These are phyloP conservation scores for Hirtodrosophila trivittata DNA, from an alignment of 2,888 invertebrate species.

Conservation along the genomic window DNA sequence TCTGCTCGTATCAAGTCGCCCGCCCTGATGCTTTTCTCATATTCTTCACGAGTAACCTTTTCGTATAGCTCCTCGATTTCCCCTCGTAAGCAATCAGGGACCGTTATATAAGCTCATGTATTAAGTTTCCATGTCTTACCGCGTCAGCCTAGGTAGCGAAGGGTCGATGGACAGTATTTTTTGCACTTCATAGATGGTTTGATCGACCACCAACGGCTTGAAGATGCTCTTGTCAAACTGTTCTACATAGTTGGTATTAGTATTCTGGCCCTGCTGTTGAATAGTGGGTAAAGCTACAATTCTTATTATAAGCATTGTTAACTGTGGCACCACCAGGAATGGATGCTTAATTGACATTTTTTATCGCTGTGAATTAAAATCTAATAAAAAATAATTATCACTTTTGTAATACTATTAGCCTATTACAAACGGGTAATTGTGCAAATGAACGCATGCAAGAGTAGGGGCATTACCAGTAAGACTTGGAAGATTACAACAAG, in stretches of 20 bases:
- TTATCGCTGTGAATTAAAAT: no score
- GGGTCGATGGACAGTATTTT: conserved; percentile 82
- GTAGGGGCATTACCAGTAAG: no score
- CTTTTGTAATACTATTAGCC: no score
- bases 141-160: conserved; percentile 81
- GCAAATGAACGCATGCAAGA: no score
- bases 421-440: no score
- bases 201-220: conserved; percentile 78
- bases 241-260: conserved; percentile 49
- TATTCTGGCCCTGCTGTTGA: conserved; percentile 34
- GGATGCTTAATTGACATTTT: background rate
- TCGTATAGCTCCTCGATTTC: conserved; percentile 84
- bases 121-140: conserved; percentile 59
- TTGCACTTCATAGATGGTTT: conserved; percentile 83
- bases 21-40: conserved; percentile 81
- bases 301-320: conserved; percentile 15
- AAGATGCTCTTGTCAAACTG: conserved; percentile 72
- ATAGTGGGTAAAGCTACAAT: conserved; percentile 61
- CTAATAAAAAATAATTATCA: no score
- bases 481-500: no score
- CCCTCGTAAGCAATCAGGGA: conserved; percentile 60
- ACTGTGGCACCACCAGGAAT: conserved; percentile 32
- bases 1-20: conserved; percentile 83
- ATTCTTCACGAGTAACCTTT: conserved; percentile 83
- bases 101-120: background rate